phyloP scores from a whole-genome alignment of 2,113 vertebrate species.

The Saguinus imperator region DNA sequence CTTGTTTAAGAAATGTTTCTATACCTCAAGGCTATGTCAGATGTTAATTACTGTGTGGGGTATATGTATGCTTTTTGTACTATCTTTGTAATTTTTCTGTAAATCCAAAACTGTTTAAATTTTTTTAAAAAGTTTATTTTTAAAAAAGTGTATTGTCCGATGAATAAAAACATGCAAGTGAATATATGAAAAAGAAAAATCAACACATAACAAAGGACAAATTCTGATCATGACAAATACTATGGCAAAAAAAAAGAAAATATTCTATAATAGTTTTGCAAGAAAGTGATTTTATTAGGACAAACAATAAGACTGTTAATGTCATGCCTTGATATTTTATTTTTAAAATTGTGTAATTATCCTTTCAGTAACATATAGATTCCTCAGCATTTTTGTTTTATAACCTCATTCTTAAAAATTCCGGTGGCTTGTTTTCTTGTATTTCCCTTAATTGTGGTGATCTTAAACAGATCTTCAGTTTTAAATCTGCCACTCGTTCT shows the following conservation, averaged over 20 bases:
- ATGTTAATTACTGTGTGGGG: background rate
- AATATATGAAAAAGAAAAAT: background rate
- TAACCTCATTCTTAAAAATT: constrained; percentile 69
- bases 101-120: background rate
- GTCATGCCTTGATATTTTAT: constrained; percentile 62
- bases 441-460: constrained; percentile 71
- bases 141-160: no score
- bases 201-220: background rate
- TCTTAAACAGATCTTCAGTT: constrained; percentile 71
- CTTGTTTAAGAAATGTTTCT: background rate
- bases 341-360: constrained; percentile 60
- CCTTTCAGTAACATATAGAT: constrained; percentile 68
- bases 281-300: constrained; percentile 65
- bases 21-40: background rate
- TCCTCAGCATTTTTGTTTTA: constrained; percentile 64
- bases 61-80: no score
- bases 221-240: background rate
- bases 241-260: background rate
- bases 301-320: constrained; percentile 56
- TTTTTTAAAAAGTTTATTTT: background rate
- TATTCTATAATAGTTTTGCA: constrained; percentile 45
- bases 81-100: background rate
- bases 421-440: constrained; percentile 74
- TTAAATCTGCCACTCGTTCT: constrained; percentile 65
- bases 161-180: background rate